These are phyloP conservation scores for Phalera bucephala DNA, from an alignment of 2,888 invertebrate species.

Conservation along the genomic window DNA sequence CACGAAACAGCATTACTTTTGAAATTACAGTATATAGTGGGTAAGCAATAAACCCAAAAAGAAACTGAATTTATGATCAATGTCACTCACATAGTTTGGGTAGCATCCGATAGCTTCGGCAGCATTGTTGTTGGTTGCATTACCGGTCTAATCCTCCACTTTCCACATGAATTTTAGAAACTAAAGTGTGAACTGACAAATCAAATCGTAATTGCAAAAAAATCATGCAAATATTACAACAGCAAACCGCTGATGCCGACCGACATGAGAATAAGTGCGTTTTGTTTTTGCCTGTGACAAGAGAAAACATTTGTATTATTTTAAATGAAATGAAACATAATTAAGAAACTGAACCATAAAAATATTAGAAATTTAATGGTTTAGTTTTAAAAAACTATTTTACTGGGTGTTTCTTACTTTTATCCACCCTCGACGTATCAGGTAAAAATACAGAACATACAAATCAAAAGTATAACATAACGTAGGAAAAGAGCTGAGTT, in stretches of 20 bases:
- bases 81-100: constrained; percentile 76
- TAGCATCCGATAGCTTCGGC: constrained; percentile 69
- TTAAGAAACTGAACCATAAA: no score
- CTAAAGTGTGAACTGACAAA: constrained; percentile 28
- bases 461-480: constrained; percentile 15
- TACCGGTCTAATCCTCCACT: constrained; percentile 44
- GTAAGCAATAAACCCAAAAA: constrained; percentile 20
- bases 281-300: constrained; percentile 28
- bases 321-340: no score
- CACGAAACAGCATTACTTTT: no score
- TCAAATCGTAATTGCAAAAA: constrained; percentile 46
- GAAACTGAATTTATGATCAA: constrained; percentile 23
- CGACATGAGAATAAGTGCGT: constrained; percentile 55
- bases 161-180: constrained; percentile 60
- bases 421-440: no score
- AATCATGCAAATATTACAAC: constrained; percentile 54
- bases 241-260: constrained; percentile 64
- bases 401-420: no score
- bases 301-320: no score
- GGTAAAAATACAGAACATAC: no score
- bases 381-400: no score
- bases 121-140: constrained; percentile 73
- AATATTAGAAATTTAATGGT: no score
- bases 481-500: constrained; percentile 1
- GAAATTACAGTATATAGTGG: constrained; percentile 4